Evolutionary conservation across 2,888 invertebrate species (phyloP), one percentile per base, ranked within the genome.

Genomic region (Heteromyza rotundicornis): DNA sequence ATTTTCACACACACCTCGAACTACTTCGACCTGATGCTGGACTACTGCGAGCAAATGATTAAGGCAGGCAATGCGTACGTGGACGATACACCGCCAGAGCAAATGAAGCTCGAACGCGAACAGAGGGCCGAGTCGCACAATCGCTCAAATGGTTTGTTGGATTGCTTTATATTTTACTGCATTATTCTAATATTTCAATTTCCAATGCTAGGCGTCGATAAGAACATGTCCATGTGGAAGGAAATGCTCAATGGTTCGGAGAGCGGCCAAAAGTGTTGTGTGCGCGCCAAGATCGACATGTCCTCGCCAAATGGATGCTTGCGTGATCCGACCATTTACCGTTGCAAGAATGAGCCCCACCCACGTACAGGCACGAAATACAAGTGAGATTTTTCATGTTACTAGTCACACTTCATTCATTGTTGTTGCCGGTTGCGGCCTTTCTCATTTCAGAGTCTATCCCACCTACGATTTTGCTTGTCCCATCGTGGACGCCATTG

Each of bases 381-480:
- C 85, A 98, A 97, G 95, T 96, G 84, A 77, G 86, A 2, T 55
- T 35, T 16, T 7, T 2, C 16, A 10, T 2, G 14, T 2, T 16
- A 23, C 2, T 7, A 2, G 1, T 10, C 19, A 3, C 2, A 40
- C 17, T 58, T 1, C 17, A 2, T 50, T 50, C 12, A 96, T 96
- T 78, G 98, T 97, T 0, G 99, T 99, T 83, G 99, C 99, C 20
- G 99, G 98, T 0, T 99, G 99, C 79, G 99, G 99, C 85, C 99
- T 99, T 85, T 98, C 99, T 1, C 99, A 99, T 80, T 99, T 99
- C 0, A 96, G 96, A 78, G 98, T 97, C 0, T 99, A 99, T 83
- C 99, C 99, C 20, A 99, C 99, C 0, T 99, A 99, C 79, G 99
- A 99, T 85, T 99, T 99, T 85, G 98, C 99, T 1, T 99, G 99